These are phyloP conservation scores for Coturnix japonica DNA, from an alignment of 2,113 vertebrate genomes.

Conservation along the genomic window DNA sequence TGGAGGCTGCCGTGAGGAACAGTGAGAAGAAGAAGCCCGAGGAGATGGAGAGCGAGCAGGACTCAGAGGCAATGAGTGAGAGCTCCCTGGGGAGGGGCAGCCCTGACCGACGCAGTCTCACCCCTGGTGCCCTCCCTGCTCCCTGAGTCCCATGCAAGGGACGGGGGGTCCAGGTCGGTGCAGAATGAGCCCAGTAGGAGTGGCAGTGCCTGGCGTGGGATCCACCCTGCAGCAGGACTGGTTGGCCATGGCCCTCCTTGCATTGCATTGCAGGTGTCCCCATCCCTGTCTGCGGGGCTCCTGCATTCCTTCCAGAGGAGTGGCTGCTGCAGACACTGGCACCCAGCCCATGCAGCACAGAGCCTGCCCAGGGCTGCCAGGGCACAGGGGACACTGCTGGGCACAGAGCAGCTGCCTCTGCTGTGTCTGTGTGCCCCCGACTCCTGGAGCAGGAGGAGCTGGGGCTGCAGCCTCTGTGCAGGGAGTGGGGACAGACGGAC, in stretches of 20 bases:
- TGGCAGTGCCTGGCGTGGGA: neutral
- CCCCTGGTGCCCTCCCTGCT: neutral
- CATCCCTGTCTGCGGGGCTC: neutral
- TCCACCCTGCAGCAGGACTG: neutral
- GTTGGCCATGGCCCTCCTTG: neutral
- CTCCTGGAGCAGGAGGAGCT: neutral
- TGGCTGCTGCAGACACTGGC: neutral
- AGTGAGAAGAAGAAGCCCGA: conserved; percentile 70
- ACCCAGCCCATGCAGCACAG: fast-evolving
- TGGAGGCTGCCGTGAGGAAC: conserved; percentile 92
- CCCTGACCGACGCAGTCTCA: neutral
- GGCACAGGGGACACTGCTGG: neutral
- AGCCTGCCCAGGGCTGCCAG: neutral
- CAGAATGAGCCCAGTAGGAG: neutral
- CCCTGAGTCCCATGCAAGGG: neutral
- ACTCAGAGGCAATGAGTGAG: conserved; percentile 72
- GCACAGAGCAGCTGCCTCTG: neutral
- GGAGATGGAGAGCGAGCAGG: conserved; percentile 30
- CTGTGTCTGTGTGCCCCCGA: fast-evolving
- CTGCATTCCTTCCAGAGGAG: neutral
- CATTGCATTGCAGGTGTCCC: fast-evolving
- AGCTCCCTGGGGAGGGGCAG: conserved; percentile 65
- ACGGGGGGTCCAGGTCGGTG: neutral
- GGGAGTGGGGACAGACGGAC: neutral
- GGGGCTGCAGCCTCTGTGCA: neutral